Conservation (phyloP, 2,888 invertebrate species). For the Dryadula phaetusa region DNA sequence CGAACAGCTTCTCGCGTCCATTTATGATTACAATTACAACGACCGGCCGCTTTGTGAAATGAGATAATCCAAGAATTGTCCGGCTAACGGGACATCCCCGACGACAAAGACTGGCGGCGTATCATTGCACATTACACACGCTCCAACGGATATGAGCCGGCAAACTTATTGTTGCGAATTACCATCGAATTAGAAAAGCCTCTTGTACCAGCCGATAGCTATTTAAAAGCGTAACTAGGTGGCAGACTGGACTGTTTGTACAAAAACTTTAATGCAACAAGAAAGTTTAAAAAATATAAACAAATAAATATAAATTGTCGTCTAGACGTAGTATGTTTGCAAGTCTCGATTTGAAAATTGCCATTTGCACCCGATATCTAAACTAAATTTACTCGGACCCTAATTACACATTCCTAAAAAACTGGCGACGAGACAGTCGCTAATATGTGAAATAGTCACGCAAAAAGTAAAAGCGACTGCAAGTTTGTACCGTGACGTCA, state of each 20-base stretch:
- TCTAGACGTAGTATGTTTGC: constrained; percentile 59
- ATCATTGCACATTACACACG: constrained; percentile 79
- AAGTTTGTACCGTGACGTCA: constrained; percentile 74
- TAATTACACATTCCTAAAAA: constrained; percentile 79
- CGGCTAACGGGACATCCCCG: constrained; percentile 68
- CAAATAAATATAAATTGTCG: constrained; percentile 47
- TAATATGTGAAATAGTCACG: constrained; percentile 75
- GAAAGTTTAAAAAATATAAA: constrained; percentile 29
- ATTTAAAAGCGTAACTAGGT: constrained; percentile 79
- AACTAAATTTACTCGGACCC: constrained; percentile 70
- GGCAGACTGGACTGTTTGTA: constrained; percentile 63
- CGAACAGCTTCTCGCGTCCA: constrained; percentile 75
- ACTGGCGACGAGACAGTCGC: constrained; percentile 82
- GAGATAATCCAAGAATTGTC: constrained; percentile 78
- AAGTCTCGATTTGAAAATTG: constrained; percentile 55
- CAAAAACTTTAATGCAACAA: constrained; percentile 46
- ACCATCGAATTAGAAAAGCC: constrained; percentile 76
- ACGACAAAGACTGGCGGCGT: constrained; percentile 70
- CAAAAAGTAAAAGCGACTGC: constrained; percentile 73
- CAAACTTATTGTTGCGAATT: constrained; percentile 74
- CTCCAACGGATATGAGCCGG: constrained; percentile 64
- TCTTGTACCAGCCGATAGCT: constrained; percentile 65
- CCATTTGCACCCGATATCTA: constrained; percentile 67
- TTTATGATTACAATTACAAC: constrained; percentile 54
- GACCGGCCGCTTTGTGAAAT: constrained; percentile 75